These are phyloP conservation scores for Lysiphlebus fabarum DNA, from an alignment of 1,140 invertebrate species.

Conservation along the genomic window DNA sequence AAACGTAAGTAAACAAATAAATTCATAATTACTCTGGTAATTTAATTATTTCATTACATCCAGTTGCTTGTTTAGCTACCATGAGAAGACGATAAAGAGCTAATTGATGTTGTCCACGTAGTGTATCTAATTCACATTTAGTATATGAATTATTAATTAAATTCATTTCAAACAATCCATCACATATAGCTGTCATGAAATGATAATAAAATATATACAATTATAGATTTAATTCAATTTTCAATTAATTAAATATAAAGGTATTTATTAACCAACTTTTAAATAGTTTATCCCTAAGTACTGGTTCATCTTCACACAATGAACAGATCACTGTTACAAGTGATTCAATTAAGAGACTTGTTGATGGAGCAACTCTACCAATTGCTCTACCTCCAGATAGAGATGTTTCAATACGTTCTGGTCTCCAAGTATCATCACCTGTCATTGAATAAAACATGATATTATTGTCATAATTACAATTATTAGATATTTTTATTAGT, in stretches of 20 bases:
- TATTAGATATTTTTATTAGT: slow-evolving; percentile 1
- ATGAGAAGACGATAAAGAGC: slow-evolving; percentile 62
- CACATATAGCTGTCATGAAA: slow-evolving; percentile 64
- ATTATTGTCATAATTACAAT: slow-evolving; percentile 7
- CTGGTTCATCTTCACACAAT: slow-evolving; percentile 59
- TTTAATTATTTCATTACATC: slow-evolving; percentile 45
- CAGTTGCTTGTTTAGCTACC: slow-evolving; percentile 49
- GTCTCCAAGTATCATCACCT: slow-evolving; percentile 26
- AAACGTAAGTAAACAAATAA: no score
- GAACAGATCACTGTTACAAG: slow-evolving; percentile 63
- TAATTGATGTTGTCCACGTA: slow-evolving; percentile 63
- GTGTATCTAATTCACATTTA: slow-evolving; percentile 64
- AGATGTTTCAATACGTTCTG: slow-evolving; percentile 23
- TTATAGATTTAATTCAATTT: no score
- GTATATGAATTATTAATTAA: slow-evolving; percentile 66
- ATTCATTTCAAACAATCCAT: slow-evolving; percentile 63
- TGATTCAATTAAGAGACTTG: slow-evolving; percentile 63
- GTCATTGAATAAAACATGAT: slow-evolving; percentile 7
- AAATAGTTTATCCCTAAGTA: slow-evolving; percentile 59
- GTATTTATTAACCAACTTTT: slow-evolving; percentile 42
- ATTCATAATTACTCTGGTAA: slow-evolving; percentile 31
- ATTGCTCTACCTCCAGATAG: slow-evolving; percentile 23
- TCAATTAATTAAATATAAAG: no score
- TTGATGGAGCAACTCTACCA: slow-evolving; percentile 49
- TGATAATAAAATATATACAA: no score